Conservation (phyloP, 2,888 invertebrate genomes). For the Caenorhabditis sp. region DNA sequence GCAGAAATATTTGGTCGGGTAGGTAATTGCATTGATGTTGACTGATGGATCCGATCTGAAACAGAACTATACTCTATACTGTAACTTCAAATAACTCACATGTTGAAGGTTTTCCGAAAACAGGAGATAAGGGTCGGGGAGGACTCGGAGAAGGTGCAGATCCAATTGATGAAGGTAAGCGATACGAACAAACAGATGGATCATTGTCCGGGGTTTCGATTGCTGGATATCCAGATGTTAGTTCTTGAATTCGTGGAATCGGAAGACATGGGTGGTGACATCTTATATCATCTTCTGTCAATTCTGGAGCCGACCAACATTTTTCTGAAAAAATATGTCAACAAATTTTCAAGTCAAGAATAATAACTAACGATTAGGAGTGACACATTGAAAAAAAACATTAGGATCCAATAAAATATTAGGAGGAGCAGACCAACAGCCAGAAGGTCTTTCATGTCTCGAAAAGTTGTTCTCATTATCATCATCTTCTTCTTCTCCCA, state of each 20-base stretch:
- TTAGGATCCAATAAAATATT: conserved; percentile 28
- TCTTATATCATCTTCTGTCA: conserved; percentile 16
- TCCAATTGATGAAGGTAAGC: conserved; percentile 45
- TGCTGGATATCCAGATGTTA: conserved; percentile 37
- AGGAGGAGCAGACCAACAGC: conserved; percentile 51
- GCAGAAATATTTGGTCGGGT: conserved; percentile 39
- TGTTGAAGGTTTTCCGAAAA: conserved; percentile 45
- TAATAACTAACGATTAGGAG: conserved; percentile 24
- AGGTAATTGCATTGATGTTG: conserved; percentile 44
- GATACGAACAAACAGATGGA: conserved; percentile 46
- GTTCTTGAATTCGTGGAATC: conserved; percentile 1
- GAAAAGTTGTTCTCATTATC: background rate
- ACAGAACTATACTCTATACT: background rate
- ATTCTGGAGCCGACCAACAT: conserved; percentile 39
- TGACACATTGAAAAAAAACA: conserved; percentile 19
- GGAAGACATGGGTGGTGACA: conserved; percentile 5
- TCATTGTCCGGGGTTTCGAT: conserved; percentile 48
- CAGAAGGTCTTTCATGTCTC: background rate
- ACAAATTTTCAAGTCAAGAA: no score
- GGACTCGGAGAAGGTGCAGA: conserved; percentile 49
- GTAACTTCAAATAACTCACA: background rate
- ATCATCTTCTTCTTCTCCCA: background rate
- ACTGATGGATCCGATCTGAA: conserved; percentile 33
- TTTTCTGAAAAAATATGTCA: conserved; percentile 17
- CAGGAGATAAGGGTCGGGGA: conserved; percentile 50